These are phyloP conservation scores for Antechinus flavipes DNA, from an alignment of 2,113 vertebrate species.

Conservation along the genomic window DNA sequence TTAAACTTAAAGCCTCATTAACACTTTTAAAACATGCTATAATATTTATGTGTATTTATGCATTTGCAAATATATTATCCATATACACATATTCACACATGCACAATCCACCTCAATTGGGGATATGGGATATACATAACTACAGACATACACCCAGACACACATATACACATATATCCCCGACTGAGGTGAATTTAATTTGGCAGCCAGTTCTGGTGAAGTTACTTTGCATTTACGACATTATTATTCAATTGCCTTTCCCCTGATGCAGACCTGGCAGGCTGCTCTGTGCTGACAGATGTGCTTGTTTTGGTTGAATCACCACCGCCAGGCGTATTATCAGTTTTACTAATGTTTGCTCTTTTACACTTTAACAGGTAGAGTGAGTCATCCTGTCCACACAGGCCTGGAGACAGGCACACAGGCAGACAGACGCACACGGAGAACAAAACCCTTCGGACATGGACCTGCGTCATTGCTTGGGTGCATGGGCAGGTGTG, in stretches of 20 bases:
- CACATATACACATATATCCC: constrained; percentile 14
- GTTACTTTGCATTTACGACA: constrained; percentile 78
- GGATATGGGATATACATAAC: not conserved
- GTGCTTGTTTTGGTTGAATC: constrained; percentile 86
- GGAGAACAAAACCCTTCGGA: not conserved
- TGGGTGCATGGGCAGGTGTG: not conserved
- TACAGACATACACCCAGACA: too few species aligned
- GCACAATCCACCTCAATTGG: constrained; percentile 67
- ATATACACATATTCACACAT: not conserved
- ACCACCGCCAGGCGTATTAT: constrained; percentile 84
- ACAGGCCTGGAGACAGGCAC: constrained; percentile 66
- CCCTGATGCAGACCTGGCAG: constrained; percentile 83
- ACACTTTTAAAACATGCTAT: not conserved
- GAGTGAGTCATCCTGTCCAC: constrained; percentile 79
- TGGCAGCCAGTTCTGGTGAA: constrained; percentile 76
- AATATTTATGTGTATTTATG: not conserved
- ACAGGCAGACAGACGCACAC: constrained; percentile 42
- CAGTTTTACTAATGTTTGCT: constrained; percentile 87
- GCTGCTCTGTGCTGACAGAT: constrained; percentile 85
- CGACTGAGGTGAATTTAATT: constrained; percentile 76
- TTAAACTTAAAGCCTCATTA: not conserved
- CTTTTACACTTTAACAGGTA: constrained; percentile 83
- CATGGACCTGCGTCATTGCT: constrained; percentile 19
- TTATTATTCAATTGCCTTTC: constrained; percentile 85
- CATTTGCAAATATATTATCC: not conserved